phyloP scores from a whole-genome alignment of 2,113 vertebrate species.

The Eptesicus fuscus region DNA sequence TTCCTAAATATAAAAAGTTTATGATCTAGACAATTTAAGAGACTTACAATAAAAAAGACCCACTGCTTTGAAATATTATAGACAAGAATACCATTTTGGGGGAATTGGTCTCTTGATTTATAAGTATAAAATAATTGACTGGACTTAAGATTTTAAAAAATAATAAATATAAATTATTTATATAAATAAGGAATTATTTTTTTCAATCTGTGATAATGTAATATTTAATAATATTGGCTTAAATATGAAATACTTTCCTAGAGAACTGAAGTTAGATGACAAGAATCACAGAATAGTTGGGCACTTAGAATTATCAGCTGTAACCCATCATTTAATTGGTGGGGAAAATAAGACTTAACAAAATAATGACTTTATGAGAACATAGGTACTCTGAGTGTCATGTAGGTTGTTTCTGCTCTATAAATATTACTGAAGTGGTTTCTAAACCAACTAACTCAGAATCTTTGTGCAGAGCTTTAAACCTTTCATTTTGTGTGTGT shows the following conservation, averaged over 20 bases:
- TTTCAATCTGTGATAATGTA: not conserved
- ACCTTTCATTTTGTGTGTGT: not conserved
- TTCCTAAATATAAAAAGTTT: not conserved
- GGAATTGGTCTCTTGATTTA: not conserved
- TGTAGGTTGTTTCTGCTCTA: not conserved
- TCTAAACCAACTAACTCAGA: not conserved
- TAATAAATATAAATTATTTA: not conserved
- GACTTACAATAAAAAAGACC: not conserved
- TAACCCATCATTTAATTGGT: not conserved
- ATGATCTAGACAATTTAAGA: not conserved
- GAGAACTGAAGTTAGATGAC: not conserved
- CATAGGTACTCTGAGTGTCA: not conserved
- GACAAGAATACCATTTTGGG: not conserved
- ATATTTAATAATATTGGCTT: not conserved
- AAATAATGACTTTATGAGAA: not conserved
- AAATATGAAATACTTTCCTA: not conserved
- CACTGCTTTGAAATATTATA: not conserved
- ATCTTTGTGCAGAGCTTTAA: not conserved
- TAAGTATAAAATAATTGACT: not conserved
- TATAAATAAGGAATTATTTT: not conserved
- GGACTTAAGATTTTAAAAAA: not conserved
- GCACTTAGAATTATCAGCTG: not conserved
- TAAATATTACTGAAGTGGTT: not conserved
- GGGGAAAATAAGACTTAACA: not conserved
- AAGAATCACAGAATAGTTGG: not conserved